Base-by-base conservation (phyloP, 2,797 vertebrate species). In the Catharus ustulatus region DNA sequence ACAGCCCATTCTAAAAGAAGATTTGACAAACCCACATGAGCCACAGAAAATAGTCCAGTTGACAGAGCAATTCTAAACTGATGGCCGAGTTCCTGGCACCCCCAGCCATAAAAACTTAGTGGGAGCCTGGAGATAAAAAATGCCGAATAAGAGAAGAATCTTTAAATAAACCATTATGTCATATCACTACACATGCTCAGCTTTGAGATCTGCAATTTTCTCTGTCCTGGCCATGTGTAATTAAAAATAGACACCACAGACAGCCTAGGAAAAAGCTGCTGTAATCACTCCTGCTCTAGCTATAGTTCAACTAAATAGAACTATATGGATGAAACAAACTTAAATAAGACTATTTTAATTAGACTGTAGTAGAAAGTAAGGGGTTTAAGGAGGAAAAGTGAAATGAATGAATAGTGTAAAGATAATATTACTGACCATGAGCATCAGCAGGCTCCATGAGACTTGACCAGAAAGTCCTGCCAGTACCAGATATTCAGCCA, bases 111-210 rank as follows among this genome's bases (percentile, higher is more conserved):
- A 79, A 63, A 90, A 32, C 24, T 46, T 66, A 40, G 38, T 88
- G 71, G 59, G 63, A 91, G 21, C 48, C 64, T 74, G 74, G 30
- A 87, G n/a, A 66, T 21, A 26, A 77, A 91, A 89, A 93, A 55
- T 48, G 71, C 80, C 88, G 67, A 91, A 43, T 71, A 94, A 88
- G 51, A 87, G 71, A 76, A 79, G 45, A 84, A 67, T 82, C 67
- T 76, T 45, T 32, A 73, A 91, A 90, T 43, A 88, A 91, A 64
- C 38, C 9, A 45, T 82, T 86, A 63, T 73, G 79, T 73, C 69
- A 91, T 24, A 91, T 64, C 64, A 43, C 19, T 84, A 27, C n/a
- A 49, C 27, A 15, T 20, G 71, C 42, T 89, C 36, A 3, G 2
- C 43, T 91, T 82, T 67, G 57, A 61, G 85, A 90, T 73, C 52